Evolutionary conservation across 2,888 invertebrate genomes (phyloP).

Genomic region (Nasonia oneida): DNA sequence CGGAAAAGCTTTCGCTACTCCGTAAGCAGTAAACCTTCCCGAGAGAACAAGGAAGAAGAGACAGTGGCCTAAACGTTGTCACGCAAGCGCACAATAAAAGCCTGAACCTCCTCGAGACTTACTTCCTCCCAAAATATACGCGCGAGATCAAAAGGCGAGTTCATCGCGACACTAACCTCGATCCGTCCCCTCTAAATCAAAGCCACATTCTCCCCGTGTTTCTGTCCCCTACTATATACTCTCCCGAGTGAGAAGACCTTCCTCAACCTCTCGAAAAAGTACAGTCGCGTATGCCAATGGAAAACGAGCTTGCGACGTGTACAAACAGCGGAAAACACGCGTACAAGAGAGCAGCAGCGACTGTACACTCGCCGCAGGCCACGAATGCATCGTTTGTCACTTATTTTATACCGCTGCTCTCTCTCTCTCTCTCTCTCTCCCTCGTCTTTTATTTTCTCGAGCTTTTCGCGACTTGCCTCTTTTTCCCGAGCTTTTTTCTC

Average conservation of each 20-base stretch:
- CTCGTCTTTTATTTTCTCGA: slow-evolving; percentile 38
- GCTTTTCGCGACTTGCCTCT: slow-evolving; percentile 18
- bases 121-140: neutral
- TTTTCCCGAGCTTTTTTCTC: neutral
- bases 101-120: neutral
- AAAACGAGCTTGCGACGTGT: neutral
- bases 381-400: slow-evolving; percentile 57
- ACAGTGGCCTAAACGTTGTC: neutral
- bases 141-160: neutral
- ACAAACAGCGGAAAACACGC: neutral
- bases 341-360: neutral
- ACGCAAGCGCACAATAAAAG: neutral
- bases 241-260: neutral
- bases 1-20: neutral
- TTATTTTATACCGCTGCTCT: slow-evolving; percentile 39
- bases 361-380: neutral
- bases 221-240: neutral
- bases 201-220: neutral
- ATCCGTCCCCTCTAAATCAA: neutral
- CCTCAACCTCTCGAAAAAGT: neutral
- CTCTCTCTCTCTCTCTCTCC: neutral
- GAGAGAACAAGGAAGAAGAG: neutral
- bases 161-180: neutral
- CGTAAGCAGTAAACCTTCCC: neutral
- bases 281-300: slow-evolving; percentile 19